These are phyloP conservation scores for Drosophila melanocephala DNA, from an alignment of 2,888 invertebrate species.

Conservation along the genomic window DNA sequence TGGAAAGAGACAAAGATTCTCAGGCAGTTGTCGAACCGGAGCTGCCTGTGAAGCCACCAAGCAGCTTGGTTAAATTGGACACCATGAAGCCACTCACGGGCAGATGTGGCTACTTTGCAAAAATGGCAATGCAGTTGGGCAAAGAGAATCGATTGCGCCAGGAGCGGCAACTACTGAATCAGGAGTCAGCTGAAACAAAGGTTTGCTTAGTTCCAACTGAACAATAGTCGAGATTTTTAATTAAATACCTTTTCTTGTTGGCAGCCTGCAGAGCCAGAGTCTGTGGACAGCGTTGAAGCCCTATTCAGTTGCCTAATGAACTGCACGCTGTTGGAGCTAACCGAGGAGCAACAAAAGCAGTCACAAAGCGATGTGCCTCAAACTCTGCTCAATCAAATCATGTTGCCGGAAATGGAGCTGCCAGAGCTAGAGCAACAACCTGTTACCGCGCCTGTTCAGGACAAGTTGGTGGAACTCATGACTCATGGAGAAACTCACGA, in stretches of 20 bases:
- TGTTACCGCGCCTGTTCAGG: no score
- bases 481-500: not conserved
- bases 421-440: not conserved
- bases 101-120: slow-evolving; percentile 16
- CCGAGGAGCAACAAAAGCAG: not conserved
- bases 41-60: not conserved
- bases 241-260: not conserved
- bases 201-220: not conserved
- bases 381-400: not conserved
- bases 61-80: not conserved
- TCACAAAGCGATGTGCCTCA: not conserved
- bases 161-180: not conserved
- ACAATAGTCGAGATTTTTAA: not conserved
- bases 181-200: not conserved
- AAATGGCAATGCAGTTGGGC: slow-evolving; percentile 34
- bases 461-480: not conserved
- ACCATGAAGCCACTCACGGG: not conserved
- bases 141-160: slow-evolving; percentile 18
- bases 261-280: not conserved
- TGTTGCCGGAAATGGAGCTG: not conserved
- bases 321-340: slow-evolving; percentile 24
- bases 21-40: not conserved
- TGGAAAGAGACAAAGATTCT: slow-evolving; percentile 1
- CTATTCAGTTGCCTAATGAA: slow-evolving; percentile 41
- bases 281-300: slow-evolving; percentile 16